These are phyloP conservation scores for Hystrix brachyura DNA, from an alignment of 2,113 vertebrate species.

Conservation along the genomic window DNA sequence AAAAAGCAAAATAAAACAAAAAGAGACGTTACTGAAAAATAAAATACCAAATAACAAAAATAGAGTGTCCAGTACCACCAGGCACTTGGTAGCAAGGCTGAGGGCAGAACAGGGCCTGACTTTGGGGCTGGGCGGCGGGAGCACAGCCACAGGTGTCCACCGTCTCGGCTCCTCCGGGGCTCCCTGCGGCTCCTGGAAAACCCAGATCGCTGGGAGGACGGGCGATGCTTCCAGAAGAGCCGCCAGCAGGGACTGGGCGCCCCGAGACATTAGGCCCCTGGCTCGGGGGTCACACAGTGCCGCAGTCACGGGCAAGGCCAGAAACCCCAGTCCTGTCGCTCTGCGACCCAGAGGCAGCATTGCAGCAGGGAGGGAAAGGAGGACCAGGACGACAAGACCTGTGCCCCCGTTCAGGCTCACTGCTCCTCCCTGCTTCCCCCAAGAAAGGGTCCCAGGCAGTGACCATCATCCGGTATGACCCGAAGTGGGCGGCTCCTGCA, in stretches of 20 bases:
- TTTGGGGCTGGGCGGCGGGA: neutral
- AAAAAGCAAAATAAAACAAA: neutral
- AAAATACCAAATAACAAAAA: neutral
- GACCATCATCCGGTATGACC: too few relatives aligned
- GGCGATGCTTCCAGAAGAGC: neutral
- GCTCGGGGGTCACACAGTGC: neutral
- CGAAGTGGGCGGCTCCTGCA: too few relatives aligned
- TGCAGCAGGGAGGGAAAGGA: neutral
- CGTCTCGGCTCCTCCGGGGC: neutral
- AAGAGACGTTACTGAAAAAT: neutral
- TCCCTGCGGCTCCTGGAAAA: neutral
- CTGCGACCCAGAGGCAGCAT: neutral
- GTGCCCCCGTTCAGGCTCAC: neutral
- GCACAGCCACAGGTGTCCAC: neutral
- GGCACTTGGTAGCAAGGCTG: fast-evolving
- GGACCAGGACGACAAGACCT: neutral
- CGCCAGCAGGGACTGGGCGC: neutral
- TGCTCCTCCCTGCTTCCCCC: neutral
- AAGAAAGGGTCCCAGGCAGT: neutral
- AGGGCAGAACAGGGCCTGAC: neutral
- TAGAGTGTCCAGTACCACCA: neutral
- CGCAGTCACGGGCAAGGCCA: neutral
- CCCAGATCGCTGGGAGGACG: neutral
- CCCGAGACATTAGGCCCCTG: neutral
- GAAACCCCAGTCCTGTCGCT: neutral